Conservation (phyloP, 2,113 vertebrate genomes). For the Pungitius pungitius region DNA sequence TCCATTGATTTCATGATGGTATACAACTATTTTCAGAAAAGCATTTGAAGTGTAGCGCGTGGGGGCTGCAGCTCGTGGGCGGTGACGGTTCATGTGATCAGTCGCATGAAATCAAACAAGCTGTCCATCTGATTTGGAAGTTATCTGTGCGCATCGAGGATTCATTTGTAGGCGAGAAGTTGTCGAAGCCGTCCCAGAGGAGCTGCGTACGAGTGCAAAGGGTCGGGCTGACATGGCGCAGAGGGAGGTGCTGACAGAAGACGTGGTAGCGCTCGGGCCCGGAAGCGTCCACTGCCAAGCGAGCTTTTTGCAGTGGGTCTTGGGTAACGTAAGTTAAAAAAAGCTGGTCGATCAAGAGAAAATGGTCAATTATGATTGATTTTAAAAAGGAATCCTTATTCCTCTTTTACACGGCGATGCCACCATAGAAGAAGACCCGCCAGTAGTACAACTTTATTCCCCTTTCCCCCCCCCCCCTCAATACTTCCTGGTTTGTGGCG, state of each 20-base stretch:
- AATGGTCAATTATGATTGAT: neutral
- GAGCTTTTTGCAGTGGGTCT: neutral
- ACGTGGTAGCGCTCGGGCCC: neutral
- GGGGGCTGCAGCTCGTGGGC: neutral
- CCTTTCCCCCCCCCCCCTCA: too few species aligned
- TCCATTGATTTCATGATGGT: neutral
- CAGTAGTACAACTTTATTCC: conserved; percentile 25
- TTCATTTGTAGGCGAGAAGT: conserved; percentile 2
- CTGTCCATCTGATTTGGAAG: conserved; percentile 12
- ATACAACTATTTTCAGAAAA: neutral
- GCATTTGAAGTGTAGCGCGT: too few species aligned
- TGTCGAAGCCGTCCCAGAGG: neutral
- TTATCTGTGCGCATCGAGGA: conserved; percentile 15
- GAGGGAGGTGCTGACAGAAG: neutral
- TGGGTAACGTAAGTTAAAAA: neutral
- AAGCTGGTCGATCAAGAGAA: too few species aligned
- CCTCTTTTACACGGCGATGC: neutral
- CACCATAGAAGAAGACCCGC: neutral
- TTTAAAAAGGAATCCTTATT: neutral
- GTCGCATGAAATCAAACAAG: conserved; percentile 24
- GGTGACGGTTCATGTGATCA: neutral
- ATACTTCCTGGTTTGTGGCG: neutral
- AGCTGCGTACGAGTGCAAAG: neutral
- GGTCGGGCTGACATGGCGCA: neutral
- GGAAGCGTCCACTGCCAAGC: neutral